These are phyloP conservation scores for Euspilapteryx auroguttella DNA, from an alignment of 2,888 invertebrate genomes.

Conservation along the genomic window DNA sequence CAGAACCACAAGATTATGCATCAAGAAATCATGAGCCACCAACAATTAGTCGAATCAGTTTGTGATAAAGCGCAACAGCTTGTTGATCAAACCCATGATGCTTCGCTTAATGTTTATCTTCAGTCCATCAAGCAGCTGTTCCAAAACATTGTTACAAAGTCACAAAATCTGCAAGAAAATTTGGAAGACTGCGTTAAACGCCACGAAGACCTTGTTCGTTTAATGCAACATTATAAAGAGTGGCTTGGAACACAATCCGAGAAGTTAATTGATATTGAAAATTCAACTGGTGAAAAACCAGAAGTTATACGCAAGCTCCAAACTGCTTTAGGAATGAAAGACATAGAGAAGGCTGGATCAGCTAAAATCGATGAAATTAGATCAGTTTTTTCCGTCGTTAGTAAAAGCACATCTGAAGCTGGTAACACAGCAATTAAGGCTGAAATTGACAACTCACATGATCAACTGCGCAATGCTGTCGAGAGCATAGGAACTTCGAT, in stretches of 20 bases:
- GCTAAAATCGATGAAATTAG: conserved; percentile 70
- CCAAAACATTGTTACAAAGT: conserved; percentile 84
- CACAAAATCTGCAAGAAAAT: conserved; percentile 81
- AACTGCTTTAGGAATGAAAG: conserved; percentile 64
- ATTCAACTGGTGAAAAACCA: conserved; percentile 80
- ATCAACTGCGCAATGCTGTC: conserved; percentile 68
- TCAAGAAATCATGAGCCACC: conserved; percentile 92
- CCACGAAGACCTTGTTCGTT: conserved; percentile 78
- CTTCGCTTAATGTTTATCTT: conserved; percentile 81
- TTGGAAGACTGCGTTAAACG: conserved; percentile 84
- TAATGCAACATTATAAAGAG: conserved; percentile 75
- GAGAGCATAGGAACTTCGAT: conserved; percentile 69
- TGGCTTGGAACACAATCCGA: conserved; percentile 83
- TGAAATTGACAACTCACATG: conserved; percentile 72
- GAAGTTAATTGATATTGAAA: conserved; percentile 78
- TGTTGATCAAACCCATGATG: conserved; percentile 88
- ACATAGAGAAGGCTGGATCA: conserved; percentile 66
- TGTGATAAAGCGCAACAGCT: conserved; percentile 91
- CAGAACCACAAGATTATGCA: conserved; percentile 94
- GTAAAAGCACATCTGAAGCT: conserved; percentile 78
- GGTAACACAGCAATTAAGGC: conserved; percentile 74
- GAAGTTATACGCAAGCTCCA: conserved; percentile 77
- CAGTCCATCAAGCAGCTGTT: conserved; percentile 89
- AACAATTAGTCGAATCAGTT: conserved; percentile 84
- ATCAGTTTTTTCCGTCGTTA: conserved; percentile 65